These are phyloP conservation scores for Eudyptes chrysolophus DNA, from an alignment of 2,113 vertebrate genomes.

Conservation along the genomic window DNA sequence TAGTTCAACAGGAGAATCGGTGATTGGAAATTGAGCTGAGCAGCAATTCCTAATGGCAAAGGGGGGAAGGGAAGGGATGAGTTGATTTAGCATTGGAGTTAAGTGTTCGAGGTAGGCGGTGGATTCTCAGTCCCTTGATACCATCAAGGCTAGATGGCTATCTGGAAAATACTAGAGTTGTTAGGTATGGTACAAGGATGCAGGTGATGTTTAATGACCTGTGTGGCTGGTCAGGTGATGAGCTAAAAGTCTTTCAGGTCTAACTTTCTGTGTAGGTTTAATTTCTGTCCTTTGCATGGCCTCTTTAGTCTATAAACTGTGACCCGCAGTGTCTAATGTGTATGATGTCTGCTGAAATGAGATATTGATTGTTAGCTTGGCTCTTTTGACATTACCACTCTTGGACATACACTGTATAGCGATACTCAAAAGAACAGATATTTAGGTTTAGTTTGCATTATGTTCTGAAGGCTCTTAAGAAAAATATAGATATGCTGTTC, in stretches of 20 bases:
- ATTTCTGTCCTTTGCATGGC: not conserved
- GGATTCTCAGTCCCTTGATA: not conserved
- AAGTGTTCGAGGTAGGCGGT: not conserved
- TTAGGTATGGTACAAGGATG: not conserved
- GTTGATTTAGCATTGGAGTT: not conserved
- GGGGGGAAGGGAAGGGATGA: not conserved
- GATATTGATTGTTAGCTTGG: not conserved
- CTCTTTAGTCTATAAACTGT: not conserved
- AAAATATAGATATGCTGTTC: not conserved
- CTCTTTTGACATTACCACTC: not conserved
- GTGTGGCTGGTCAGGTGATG: not conserved
- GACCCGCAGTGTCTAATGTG: not conserved
- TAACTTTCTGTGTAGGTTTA: not conserved
- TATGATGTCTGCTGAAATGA: not conserved
- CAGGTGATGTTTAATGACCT: not conserved
- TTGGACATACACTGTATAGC: not conserved
- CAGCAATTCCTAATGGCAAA: not conserved
- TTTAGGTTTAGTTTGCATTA: not conserved
- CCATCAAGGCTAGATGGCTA: not conserved
- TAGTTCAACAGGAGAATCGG: not conserved
- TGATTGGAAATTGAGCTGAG: not conserved
- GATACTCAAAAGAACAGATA: not conserved
- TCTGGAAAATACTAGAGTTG: not conserved
- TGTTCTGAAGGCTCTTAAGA: not conserved
- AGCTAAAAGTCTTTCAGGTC: not conserved